A percentile compares a stretch with the other conserved stretches of the same genome.
Evolutionary conservation across 2,113 vertebrate genomes (phyloP).

Genomic region (Cariama cristata): DNA sequence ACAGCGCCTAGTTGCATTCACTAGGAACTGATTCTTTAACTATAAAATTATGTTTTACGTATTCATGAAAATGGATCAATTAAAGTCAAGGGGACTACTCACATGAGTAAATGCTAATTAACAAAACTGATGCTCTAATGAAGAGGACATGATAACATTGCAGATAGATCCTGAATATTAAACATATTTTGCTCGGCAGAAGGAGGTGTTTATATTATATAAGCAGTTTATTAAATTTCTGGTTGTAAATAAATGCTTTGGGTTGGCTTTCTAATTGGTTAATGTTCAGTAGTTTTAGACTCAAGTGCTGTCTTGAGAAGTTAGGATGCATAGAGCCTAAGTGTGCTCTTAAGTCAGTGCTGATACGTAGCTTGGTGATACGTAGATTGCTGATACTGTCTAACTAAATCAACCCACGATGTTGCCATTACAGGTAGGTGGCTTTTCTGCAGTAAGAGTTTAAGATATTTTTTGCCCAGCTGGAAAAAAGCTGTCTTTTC

Average conservation of each 20-base stretch:
- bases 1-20: neutral
- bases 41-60: conserved; percentile 55
- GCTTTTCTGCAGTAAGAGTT: neutral
- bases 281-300: conserved; percentile 32
- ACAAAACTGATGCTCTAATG: conserved; percentile 59
- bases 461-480: neutral
- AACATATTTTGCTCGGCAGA: neutral
- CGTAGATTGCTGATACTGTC: neutral
- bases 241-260: conserved; percentile 49
- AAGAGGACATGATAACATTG: conserved; percentile 61
- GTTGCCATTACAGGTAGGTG: neutral
- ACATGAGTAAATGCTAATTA: conserved; percentile 68
- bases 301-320: conserved; percentile 42
- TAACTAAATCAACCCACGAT: neutral
- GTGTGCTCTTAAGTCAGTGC: neutral
- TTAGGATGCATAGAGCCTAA: neutral
- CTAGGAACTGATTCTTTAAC: conserved; percentile 24
- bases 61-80: conserved; percentile 66
- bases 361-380: neutral
- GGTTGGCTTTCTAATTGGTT: conserved; percentile 45
- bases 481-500: neutral
- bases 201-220: conserved; percentile 47
- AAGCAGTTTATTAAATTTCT: conserved; percentile 53
- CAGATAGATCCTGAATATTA: conserved; percentile 64
- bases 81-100: conserved; percentile 69